Evolutionary conservation across 2,113 vertebrate species (phyloP).

Genomic region (Kryptolebias marmoratus): DNA sequence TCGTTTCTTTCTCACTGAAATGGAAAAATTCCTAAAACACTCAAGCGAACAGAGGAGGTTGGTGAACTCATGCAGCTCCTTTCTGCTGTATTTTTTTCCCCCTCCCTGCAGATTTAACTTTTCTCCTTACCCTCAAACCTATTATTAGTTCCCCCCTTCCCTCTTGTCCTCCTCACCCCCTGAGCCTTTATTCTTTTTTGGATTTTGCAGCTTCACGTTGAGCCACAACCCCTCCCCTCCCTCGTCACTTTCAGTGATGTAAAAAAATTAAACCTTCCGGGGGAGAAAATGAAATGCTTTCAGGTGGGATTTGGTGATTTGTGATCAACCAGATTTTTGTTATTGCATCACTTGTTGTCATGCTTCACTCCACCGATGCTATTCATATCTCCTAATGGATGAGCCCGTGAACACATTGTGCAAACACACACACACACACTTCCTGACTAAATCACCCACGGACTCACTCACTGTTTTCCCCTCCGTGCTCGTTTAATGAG

Average conservation of each 20-base stretch:
- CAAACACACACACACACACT: slow-evolving; percentile 16
- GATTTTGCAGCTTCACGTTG: slow-evolving; percentile 21
- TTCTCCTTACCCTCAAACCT: slow-evolving; percentile 14
- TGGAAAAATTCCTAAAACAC: slow-evolving; percentile 24
- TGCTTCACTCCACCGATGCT: slow-evolving; percentile 35
- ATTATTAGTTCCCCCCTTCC: slow-evolving; percentile 28
- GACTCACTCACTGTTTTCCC: slow-evolving; percentile 39
- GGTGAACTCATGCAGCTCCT: slow-evolving; percentile 13
- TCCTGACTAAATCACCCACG: slow-evolving; percentile 30
- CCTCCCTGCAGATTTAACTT: slow-evolving; percentile 25
- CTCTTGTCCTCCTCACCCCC: background rate
- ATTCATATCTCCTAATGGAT: slow-evolving; percentile 38
- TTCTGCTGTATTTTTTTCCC: slow-evolving; percentile 20
- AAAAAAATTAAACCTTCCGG: slow-evolving; percentile 7
- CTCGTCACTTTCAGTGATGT: slow-evolving; percentile 18
- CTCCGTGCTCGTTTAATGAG: slow-evolving; percentile 62
- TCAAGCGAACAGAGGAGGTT: slow-evolving; percentile 11
- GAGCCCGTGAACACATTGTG: slow-evolving; percentile 3
- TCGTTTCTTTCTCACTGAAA: slow-evolving; percentile 35
- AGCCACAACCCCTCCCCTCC: slow-evolving; percentile 15
- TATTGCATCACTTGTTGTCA: slow-evolving; percentile 42
- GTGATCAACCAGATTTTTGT: slow-evolving; percentile 55
- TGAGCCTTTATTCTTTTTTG: slow-evolving; percentile 17
- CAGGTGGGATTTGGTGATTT: slow-evolving; percentile 56
- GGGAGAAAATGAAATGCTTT: slow-evolving; percentile 40